Evolutionary conservation across 2,113 vertebrate species (phyloP).

Genomic region (Callospermophilus lateralis): DNA sequence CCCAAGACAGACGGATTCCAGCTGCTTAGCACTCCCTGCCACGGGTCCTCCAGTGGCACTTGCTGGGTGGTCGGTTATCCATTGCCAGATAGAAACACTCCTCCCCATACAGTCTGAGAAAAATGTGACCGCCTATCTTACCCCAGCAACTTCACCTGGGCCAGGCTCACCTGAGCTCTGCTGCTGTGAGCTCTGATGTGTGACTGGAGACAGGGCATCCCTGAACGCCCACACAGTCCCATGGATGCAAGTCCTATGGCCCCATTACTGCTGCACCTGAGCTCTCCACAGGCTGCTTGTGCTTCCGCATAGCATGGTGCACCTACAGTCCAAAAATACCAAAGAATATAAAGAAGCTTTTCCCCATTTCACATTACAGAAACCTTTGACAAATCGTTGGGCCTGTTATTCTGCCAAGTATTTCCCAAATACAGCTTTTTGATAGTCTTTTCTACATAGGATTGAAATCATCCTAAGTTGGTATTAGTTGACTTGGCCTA

Average conservation of each 20-base stretch:
- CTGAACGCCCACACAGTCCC: fast-evolving
- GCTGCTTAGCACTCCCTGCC: fast-evolving
- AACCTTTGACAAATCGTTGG: fast-evolving
- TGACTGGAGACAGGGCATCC: neutral
- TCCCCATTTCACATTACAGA: neutral
- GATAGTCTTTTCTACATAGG: neutral
- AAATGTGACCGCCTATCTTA: fast-evolving
- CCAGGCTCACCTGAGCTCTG: fast-evolving
- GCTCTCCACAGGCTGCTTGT: neutral
- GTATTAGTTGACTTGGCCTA: neutral
- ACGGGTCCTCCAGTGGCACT: neutral
- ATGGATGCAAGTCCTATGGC: no score
- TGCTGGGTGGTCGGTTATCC: neutral
- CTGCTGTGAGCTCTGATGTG: neutral
- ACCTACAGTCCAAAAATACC: no score
- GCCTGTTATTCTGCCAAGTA: no score
- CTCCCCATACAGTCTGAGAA: no score
- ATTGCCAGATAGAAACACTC: no score
- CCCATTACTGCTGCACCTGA: no score
- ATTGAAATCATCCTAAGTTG: fast-evolving
- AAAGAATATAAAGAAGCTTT: fast-evolving
- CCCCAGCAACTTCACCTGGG: neutral
- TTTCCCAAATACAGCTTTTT: neutral
- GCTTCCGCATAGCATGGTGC: neutral
- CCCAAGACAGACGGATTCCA: fast-evolving